Evolutionary conservation across 92 coral and sea anemone species (phyloP).

Genomic region (Pocillopora grandis): DNA sequence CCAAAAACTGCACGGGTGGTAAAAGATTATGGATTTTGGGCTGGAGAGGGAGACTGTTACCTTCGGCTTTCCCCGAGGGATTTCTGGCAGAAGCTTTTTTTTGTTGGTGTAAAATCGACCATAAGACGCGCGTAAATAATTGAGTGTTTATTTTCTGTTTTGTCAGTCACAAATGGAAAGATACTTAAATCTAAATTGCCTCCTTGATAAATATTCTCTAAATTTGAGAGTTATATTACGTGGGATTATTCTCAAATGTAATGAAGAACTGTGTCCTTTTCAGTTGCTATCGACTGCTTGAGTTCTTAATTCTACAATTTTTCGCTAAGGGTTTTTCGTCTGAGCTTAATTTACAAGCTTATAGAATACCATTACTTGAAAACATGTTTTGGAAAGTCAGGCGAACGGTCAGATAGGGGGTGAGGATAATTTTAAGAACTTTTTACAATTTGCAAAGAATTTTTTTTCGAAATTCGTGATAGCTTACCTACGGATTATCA

Average conservation of each 20-base stretch:
- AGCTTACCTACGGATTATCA: neutral
- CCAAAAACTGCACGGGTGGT: neutral
- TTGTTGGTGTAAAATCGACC: neutral
- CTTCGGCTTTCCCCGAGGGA: neutral
- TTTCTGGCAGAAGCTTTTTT: neutral
- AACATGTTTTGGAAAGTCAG: too few species aligned
- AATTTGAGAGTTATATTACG: neutral
- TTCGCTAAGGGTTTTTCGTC: neutral
- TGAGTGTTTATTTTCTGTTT: slow-evolving; percentile 11
- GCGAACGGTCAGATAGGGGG: too few species aligned
- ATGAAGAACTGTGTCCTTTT: neutral
- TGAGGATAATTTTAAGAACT: too few species aligned
- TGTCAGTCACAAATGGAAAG: neutral
- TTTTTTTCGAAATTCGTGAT: neutral
- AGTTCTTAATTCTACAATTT: too few species aligned
- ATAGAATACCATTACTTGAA: too few species aligned
- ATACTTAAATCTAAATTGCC: slow-evolving; percentile 4
- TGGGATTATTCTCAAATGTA: neutral
- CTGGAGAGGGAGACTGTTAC: neutral
- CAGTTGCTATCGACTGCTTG: too few species aligned
- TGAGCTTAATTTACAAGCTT: neutral
- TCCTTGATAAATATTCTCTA: neutral
- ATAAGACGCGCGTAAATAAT: slow-evolving; percentile 27
- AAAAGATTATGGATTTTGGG: neutral
- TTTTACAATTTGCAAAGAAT: neutral